phyloP scores from a whole-genome alignment of 2,113 vertebrate species.

The Sphaerodactylus townsendi region DNA sequence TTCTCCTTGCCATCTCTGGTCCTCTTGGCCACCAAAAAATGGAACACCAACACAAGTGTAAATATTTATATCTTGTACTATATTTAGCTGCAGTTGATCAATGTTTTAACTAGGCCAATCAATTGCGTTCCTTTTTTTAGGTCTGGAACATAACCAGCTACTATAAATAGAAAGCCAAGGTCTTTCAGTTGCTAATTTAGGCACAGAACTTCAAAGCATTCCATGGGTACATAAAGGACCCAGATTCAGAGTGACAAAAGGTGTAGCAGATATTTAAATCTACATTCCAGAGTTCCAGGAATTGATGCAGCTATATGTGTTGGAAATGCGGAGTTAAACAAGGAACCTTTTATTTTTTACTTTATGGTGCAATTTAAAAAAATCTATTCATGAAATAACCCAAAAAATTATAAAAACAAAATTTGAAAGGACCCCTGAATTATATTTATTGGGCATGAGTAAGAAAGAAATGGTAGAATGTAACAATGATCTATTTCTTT shows the following conservation, averaged over 20 bases:
- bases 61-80: constrained; percentile 7
- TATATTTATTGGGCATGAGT: too few relatives aligned
- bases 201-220: not conserved
- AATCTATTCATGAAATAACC: too few relatives aligned
- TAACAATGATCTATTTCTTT: too few relatives aligned
- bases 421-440: too few relatives aligned
- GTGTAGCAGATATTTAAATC: not conserved
- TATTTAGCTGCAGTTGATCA: not conserved
- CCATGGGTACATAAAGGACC: not conserved
- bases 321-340: too few relatives aligned
- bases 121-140: not conserved
- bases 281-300: not conserved
- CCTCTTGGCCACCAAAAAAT: not conserved
- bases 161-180: constrained; percentile 10
- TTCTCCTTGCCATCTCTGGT: not conserved
- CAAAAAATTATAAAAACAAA: too few relatives aligned
- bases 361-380: too few relatives aligned
- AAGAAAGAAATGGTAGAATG: too few relatives aligned
- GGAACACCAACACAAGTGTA: not conserved
- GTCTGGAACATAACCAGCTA: not conserved
- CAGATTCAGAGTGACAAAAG: not conserved
- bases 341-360: too few relatives aligned
- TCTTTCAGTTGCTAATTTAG: not conserved
- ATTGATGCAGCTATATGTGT: too few relatives aligned
- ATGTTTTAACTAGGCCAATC: not conserved